Percentiles rank a stretch among this genome's conserved stretches.
Conservation (phyloP, 2,888 invertebrate species). For the Trachelus tabidus region DNA sequence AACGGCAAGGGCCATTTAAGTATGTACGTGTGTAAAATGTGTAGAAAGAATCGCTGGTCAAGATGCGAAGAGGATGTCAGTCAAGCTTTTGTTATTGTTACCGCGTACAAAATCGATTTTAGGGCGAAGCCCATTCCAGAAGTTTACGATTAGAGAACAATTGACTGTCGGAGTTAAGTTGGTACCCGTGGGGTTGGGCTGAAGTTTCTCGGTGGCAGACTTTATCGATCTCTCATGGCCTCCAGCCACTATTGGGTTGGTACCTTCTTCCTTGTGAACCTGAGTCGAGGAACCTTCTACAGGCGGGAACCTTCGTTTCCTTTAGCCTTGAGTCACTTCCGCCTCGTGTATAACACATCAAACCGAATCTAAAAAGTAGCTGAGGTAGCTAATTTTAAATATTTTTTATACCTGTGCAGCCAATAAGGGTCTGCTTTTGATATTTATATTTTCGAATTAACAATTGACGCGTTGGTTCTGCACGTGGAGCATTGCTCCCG, state of each 20-base stretch:
- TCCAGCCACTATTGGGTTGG: constrained; percentile 15
- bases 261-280: constrained; percentile 41
- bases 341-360: background rate
- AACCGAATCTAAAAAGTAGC: background rate
- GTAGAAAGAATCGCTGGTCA: background rate
- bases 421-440: background rate
- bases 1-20: background rate
- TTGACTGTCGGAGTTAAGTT: constrained; percentile 44
- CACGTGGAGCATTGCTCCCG: background rate
- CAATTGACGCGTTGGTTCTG: background rate
- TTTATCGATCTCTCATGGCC: constrained; percentile 36
- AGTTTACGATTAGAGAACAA: constrained; percentile 48
- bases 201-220: constrained; percentile 19
- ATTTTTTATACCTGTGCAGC: background rate
- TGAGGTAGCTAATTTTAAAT: background rate
- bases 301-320: background rate
- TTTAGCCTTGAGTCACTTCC: background rate
- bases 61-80: background rate
- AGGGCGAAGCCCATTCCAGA: constrained; percentile 28
- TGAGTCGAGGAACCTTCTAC: background rate
- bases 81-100: background rate
- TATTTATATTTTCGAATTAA: background rate
- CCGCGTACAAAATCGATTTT: background rate
- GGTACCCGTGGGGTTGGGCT: constrained; percentile 30
- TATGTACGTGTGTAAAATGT: background rate